phyloP scores from a whole-genome alignment of 1,140 invertebrate species.

The Propsilocerus akamusi region DNA sequence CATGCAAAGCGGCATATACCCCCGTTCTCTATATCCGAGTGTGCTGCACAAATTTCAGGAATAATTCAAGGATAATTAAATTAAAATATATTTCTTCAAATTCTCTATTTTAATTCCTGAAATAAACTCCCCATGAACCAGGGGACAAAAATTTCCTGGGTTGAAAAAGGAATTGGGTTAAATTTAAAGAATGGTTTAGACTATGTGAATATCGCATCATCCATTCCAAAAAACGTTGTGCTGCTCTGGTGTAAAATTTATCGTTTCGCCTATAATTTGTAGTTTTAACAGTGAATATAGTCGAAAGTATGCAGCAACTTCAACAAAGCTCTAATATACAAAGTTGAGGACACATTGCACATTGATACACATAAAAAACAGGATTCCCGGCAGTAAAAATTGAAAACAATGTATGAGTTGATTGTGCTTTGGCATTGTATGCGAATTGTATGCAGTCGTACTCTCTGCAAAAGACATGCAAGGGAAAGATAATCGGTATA shows the following conservation, averaged over 20 bases:
- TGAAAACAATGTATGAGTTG: not conserved
- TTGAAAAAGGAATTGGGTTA: too few relatives aligned
- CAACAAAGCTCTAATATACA: not conserved
- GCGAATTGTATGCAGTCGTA: not conserved
- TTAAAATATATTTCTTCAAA: constrained; percentile 1
- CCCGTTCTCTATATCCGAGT: too few relatives aligned
- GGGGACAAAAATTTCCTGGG: not conserved
- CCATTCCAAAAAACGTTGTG: not conserved
- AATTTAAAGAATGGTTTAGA: not conserved
- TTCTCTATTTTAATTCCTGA: not conserved
- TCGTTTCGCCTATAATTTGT: not conserved
- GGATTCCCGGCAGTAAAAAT: not conserved
- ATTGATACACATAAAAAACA: not conserved
- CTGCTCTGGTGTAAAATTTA: not conserved
- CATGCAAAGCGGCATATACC: too few relatives aligned
- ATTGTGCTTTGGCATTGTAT: too few relatives aligned
- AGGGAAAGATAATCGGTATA: not conserved
- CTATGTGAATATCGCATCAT: not conserved
- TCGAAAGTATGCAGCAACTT: too few relatives aligned
- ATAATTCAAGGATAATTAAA: constrained; percentile 4
- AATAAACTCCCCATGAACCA: not conserved
- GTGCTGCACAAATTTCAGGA: not conserved
- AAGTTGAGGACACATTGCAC: not conserved
- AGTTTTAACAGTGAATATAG: constrained; percentile 2
- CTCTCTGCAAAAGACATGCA: not conserved